Evolutionary conservation across 2,888 invertebrate genomes (phyloP), one percentile per base, ranked within the genome.

Genomic region (Hedychridium roseum): DNA sequence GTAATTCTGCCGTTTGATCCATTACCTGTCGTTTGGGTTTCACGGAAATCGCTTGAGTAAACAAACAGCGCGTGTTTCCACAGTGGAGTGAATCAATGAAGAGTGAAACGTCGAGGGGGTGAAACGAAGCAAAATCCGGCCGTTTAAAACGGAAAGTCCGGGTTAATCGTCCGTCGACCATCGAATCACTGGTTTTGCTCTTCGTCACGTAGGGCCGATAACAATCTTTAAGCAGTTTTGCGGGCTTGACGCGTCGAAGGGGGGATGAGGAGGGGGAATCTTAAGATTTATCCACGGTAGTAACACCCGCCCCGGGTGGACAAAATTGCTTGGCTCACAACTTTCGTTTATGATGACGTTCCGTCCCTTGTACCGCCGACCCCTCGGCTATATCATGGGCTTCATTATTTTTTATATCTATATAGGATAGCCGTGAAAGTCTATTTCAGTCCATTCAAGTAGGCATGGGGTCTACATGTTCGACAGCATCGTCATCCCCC

Each of bases 301-400:
- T 32, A n/a, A 28, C 28, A 9, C 14, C 51, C 32, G 52, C 34
- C 37, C 43, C 37, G 34, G 36, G 41, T 53, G 54, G 58, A 41
- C 46, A 43, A 56, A 65, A 64, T 57, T 64, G 54, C 53, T 54
- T 48, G 43, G 50, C 50, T 47, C 43, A 61, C 57, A 50, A 54
- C 37, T 57, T 63, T 59, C 37, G 20, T 34, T 43, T 32, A 40
- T 36, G 28, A 35, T 16, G 12, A 15, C 11, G 35, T 38, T 34
- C 38, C 27, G 17, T 16, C n/a, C 37, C 17, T 15, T 14, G 12
- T 28, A 23, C 7, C 14, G 2, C 31, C 37, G 15, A 41, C 46
- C 46, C 53, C 17, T n/a, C 34, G 42, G 43, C 44, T 41, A 53
- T n/a, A n/a, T 49, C 48, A 53, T 15, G 34, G 32, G 28, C 43